Evolutionary conservation across 2,797 vertebrate species (phyloP).

Genomic region (Gorsachius magnificus): DNA sequence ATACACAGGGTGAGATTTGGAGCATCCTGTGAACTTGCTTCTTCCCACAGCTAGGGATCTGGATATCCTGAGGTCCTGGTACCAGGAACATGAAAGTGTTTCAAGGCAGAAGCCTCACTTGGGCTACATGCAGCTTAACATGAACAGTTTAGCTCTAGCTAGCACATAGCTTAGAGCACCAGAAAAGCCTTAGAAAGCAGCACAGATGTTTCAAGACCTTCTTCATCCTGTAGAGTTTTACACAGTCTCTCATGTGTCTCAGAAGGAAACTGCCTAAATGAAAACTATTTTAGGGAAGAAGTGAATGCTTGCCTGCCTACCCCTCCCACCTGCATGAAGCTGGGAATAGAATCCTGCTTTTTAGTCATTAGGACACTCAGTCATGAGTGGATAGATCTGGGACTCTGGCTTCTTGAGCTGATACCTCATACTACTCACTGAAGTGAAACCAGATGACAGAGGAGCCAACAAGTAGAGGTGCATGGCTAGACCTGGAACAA

Average conservation of each 20-base stretch:
- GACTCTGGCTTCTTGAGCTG: neutral
- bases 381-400: neutral
- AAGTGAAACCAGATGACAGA: neutral
- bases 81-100: neutral
- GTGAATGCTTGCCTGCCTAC: neutral
- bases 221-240: neutral
- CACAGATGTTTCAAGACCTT: neutral
- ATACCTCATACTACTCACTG: neutral
- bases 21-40: neutral
- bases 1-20: neutral
- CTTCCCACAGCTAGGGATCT: neutral
- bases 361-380: neutral
- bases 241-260: neutral
- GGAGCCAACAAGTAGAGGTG: neutral
- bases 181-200: neutral
- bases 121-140: neutral
- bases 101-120: neutral
- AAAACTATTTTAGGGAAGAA: neutral
- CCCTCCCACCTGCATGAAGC: fast-evolving
- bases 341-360: neutral
- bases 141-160: neutral
- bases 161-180: neutral
- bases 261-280: neutral
- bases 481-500: neutral
- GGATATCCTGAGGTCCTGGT: neutral